phyloP scores from a whole-genome alignment of 2,888 invertebrate genomes.

The Autographa gamma region DNA sequence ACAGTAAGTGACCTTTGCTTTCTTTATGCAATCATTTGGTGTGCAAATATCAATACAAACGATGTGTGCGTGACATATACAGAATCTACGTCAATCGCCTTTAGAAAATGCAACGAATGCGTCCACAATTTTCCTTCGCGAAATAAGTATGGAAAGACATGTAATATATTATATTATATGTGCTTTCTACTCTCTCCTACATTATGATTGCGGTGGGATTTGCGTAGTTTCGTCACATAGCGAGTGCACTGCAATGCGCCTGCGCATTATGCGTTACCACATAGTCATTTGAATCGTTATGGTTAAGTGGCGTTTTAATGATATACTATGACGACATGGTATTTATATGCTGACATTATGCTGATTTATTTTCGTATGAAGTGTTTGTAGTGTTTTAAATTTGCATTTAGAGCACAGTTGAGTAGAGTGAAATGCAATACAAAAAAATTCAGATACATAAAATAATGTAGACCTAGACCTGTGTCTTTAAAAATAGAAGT shows the following conservation, averaged over 20 bases:
- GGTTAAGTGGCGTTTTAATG: constrained; percentile 25
- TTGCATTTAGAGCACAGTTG: background rate
- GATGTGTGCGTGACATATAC: background rate
- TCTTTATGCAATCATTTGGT: background rate
- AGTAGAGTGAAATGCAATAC: too few species aligned
- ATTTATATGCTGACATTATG: background rate
- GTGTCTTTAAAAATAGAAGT: too few species aligned
- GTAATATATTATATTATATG: constrained; percentile 41
- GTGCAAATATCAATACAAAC: background rate
- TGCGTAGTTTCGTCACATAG: constrained; percentile 41
- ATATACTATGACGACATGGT: background rate
- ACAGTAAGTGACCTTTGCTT: background rate
- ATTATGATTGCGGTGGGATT: constrained; percentile 39
- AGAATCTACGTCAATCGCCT: background rate
- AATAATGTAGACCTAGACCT: too few species aligned
- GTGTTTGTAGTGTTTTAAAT: background rate
- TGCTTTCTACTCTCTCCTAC: constrained; percentile 55
- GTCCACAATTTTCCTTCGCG: constrained; percentile 31
- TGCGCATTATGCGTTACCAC: constrained; percentile 39
- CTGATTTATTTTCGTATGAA: background rate
- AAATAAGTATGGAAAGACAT: constrained; percentile 31
- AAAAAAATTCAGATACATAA: too few species aligned
- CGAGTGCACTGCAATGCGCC: constrained; percentile 30
- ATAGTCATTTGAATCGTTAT: constrained; percentile 37
- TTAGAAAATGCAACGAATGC: constrained; percentile 32